These are phyloP conservation scores for Phengaris arion DNA, from an alignment of 2,888 invertebrate species.

Conservation along the genomic window DNA sequence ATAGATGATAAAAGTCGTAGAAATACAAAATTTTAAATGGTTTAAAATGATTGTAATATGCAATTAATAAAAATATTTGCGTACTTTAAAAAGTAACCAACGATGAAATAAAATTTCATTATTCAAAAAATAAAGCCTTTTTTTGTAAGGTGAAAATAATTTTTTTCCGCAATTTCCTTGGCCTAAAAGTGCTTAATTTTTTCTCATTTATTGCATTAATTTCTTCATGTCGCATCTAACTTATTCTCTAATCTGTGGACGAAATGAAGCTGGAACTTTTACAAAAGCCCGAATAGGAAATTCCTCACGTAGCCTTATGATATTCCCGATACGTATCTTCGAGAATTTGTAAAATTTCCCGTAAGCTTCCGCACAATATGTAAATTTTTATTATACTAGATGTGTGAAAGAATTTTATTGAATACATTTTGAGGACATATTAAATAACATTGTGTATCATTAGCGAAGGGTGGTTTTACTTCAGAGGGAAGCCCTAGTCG, in stretches of 20 bases:
- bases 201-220: too few relatives aligned
- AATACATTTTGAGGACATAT: not conserved
- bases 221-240: not conserved
- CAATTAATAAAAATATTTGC: not conserved
- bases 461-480: too few relatives aligned
- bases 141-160: too few relatives aligned
- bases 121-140: too few relatives aligned
- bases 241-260: not conserved
- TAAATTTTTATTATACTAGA: conserved; percentile 8
- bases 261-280: conserved; percentile 26
- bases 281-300: conserved; percentile 27
- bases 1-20: not conserved
- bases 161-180: too few relatives aligned
- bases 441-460: not conserved
- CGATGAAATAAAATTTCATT: too few relatives aligned
- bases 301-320: conserved; percentile 26
- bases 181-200: too few relatives aligned
- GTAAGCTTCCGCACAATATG: conserved; percentile 27
- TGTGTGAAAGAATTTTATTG: conserved; percentile 13
- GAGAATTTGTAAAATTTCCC: conserved; percentile 15
- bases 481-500: too few relatives aligned
- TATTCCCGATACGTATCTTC: conserved; percentile 28
- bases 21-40: not conserved
- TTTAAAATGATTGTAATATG: not conserved
- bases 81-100: too few relatives aligned